phyloP scores from a whole-genome alignment of 1,140 invertebrate genomes.

The Drosophila nigromelanica region DNA sequence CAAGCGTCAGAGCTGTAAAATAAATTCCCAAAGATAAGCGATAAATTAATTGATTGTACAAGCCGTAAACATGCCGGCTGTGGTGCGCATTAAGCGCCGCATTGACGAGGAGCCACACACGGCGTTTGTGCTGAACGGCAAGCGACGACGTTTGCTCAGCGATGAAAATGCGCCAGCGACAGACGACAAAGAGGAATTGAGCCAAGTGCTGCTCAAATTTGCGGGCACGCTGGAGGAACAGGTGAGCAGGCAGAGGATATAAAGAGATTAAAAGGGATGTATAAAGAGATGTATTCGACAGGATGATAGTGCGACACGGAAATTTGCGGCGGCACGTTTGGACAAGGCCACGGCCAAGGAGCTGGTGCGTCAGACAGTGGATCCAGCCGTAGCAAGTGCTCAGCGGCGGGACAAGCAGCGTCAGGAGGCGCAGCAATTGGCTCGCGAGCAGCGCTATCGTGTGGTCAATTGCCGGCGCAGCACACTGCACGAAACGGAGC shows the following conservation, averaged over 20 bases:
- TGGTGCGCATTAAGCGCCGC: conserved; percentile 86
- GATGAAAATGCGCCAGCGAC: conserved; percentile 36
- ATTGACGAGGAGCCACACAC: conserved; percentile 85
- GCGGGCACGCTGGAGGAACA: conserved; percentile 85
- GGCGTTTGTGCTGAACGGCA: conserved; percentile 85
- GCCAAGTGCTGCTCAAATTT: conserved; percentile 85
- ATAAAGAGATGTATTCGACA: conserved; percentile 14
- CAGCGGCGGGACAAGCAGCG: conserved; percentile 51
- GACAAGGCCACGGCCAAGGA: conserved; percentile 73
- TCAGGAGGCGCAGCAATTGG: conserved; percentile 61
- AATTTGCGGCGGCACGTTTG: conserved; percentile 83
- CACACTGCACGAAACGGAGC: conserved; percentile 41
- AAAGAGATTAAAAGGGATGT: too few species aligned
- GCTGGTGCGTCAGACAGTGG: conserved; percentile 53
- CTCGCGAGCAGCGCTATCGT: conserved; percentile 76
- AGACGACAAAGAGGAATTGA: conserved; percentile 66
- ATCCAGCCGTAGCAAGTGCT: conserved; percentile 35
- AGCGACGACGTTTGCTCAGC: conserved; percentile 84
- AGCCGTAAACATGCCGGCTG: conserved; percentile 85
- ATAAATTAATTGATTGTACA: background rate
- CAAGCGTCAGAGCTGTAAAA: conserved; percentile 12
- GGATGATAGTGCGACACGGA: conserved; percentile 78
- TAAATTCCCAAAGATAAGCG: conserved; percentile 24
- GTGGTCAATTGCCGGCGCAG: conserved; percentile 80
- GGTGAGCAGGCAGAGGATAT: conserved; percentile 43